Evolutionary conservation across 2,888 invertebrate species (phyloP), one percentile per base, ranked within the genome.

Genomic region (Lucinisca nassula): DNA sequence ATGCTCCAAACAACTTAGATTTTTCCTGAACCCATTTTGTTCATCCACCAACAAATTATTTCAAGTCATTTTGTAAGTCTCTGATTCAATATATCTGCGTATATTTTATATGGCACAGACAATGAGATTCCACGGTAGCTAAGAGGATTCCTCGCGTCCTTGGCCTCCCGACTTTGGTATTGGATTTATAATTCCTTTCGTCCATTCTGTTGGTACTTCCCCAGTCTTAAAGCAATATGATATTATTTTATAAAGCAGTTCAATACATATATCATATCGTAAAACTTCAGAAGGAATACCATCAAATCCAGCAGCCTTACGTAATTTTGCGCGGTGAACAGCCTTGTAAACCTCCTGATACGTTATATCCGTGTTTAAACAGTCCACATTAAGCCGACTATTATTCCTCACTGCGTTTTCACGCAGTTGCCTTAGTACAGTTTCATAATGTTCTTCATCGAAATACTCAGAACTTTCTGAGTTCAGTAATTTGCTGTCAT

Each of bases 61-160:
- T 40, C 81, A 10, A 78, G 32, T 79, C 85, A 85, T 6, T 45
- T 8, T 0, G 1, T 8, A 10, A 10, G 8, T 14, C 40, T 40
- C 40, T 40, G 40, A 40, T 40, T 40, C 40, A 40, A 14, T 40
- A 40, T 40, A 40, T 40, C 40, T 40, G 40, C 40, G 40, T 40
- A 40, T 40, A 40, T 40, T 40, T 40, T 40, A 40, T 40, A 40
- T 8, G 72, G 74, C 3, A 61, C n/a, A 21, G 78, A 79, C 0
- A 79, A 8, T 0, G 82, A 21, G 12, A 85, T 82, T 8, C 49
- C 49, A 21, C 85, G 78, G n/a, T 85, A 85, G 4, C n/a, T 37
- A 3, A 85, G 21, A 0, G 85, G 85, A 77, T 55, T 38, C n/a
- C 74, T 38, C 10, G 74, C 37, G 21, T 85, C 75, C 17, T 40